Evolutionary conservation across 2,888 invertebrate species (phyloP).

Genomic region (Scaptodrosophila latifasciaeformis): DNA sequence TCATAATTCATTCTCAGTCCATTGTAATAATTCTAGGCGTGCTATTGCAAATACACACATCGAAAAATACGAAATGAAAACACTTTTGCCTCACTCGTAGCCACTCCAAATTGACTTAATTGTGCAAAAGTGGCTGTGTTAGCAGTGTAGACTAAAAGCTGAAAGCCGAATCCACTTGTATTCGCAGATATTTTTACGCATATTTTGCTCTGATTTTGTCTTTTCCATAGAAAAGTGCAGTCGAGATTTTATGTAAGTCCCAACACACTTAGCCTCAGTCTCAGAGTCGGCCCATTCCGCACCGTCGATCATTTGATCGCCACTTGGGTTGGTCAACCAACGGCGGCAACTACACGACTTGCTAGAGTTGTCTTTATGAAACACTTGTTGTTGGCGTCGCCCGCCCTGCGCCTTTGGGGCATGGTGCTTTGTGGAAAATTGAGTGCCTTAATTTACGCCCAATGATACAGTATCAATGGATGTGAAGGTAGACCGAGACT

Average conservation of each 20-base stretch:
- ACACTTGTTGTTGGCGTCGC: not conserved
- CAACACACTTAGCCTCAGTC: no score
- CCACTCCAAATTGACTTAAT: constrained; percentile 44
- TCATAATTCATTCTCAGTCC: constrained; percentile 9
- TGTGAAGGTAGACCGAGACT: no score
- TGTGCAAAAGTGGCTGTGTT: constrained; percentile 17
- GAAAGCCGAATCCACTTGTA: no score
- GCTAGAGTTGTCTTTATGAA: not conserved
- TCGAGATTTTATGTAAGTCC: not conserved
- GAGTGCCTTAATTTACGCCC: no score
- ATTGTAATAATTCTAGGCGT: constrained; percentile 34
- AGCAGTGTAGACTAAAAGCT: no score
- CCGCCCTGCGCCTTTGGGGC: constrained; percentile 15
- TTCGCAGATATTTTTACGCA: constrained; percentile 7
- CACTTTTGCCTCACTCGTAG: not conserved
- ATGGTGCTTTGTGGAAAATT: no score
- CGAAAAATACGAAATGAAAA: not conserved
- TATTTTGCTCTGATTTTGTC: not conserved
- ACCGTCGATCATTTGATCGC: no score
- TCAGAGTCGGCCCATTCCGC: no score
- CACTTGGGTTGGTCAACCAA: not conserved
- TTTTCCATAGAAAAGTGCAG: not conserved
- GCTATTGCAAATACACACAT: no score
- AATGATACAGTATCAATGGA: no score
- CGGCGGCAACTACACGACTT: not conserved